A percentile compares a stretch with the other conserved stretches of the same genome.
Evolutionary conservation across 2,888 invertebrate species (phyloP).

Genomic region (Girardia tigrina): DNA sequence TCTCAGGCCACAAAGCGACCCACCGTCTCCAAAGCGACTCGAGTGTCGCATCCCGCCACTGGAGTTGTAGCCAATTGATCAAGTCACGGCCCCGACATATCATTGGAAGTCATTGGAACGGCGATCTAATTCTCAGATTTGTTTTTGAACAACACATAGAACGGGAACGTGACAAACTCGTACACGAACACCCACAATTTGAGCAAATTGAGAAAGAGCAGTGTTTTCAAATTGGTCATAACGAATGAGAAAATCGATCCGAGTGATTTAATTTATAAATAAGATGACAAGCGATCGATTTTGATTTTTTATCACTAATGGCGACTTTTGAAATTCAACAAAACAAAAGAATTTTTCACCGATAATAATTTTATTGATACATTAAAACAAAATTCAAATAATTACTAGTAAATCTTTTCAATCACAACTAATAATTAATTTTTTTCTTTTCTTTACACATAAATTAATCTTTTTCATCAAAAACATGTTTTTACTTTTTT

Average conservation of each 20-base stretch:
- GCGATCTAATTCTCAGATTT: constrained; percentile 29
- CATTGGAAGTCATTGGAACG: constrained; percentile 39
- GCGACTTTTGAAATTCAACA: too few relatives aligned
- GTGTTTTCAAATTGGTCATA: not conserved
- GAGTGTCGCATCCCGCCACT: constrained; percentile 47
- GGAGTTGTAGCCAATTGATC: constrained; percentile 42
- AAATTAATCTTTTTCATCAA: too few relatives aligned
- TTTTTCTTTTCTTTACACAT: too few relatives aligned
- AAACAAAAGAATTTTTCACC: too few relatives aligned
- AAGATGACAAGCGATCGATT: too few relatives aligned
- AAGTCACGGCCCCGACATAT: constrained; percentile 42
- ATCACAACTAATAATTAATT: too few relatives aligned
- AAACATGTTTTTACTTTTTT: too few relatives aligned
- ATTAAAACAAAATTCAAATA: too few relatives aligned
- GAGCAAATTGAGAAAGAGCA: not conserved
- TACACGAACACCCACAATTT: constrained; percentile 3
- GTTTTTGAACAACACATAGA: not conserved
- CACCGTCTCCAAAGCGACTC: constrained; percentile 64
- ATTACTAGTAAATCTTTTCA: too few relatives aligned
- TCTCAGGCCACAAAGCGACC: constrained; percentile 60
- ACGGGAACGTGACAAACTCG: not conserved
- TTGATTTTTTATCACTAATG: too few relatives aligned
- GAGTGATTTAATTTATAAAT: too few relatives aligned
- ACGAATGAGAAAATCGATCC: constrained; percentile 2
- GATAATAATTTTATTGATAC: too few relatives aligned